Evolutionary conservation across 1,140 invertebrate species (phyloP), one percentile per base, ranked within the genome.

Genomic region (Nasonia giraulti): DNA sequence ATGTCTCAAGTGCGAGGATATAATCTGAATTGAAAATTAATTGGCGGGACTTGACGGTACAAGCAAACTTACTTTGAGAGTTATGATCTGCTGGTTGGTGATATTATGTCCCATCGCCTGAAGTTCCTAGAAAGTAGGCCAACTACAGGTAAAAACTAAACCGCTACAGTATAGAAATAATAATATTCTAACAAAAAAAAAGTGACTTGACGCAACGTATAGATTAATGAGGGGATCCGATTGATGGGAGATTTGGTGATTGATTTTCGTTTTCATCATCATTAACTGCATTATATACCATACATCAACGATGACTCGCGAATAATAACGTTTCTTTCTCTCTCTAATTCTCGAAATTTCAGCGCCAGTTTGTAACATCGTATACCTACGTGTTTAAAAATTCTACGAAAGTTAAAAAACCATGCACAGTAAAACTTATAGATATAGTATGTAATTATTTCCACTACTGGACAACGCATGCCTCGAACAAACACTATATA

Each of bases 71-170:
- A 98, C 97, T 97, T 97, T 97, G 87, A 98, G 95, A 92, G 96
- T 96, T 91, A 97, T 96, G 94, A 98, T 95, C 94, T 96, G 96
- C 92, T 97, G 95, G 93, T 96, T 95, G 90, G 96, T 96, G 93
- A 97, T 96, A 95, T 97, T 97, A 95, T 96, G 96, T 88, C 97
- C 97, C 92, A 95, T 95, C 93, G 96, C 96, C 95, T 97, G 96
- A 93, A 97, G 96, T 92, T 96, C 96, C 97, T 97, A 95, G 92
- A 94, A 86, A 94, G 89, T 92, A 91, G 89, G 91, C 91, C 89
- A 92, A 93, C 92, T 92, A 93, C 91, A 90, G 91, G 91, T 91
- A 91, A 92, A 93, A 93, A 92, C 89, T 89, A 92, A 91, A 93
- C 92, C 91, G 91, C 91, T 92, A 90, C 91, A 91, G 40, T 50